Evolutionary conservation across 2,888 invertebrate genomes (phyloP).

Genomic region (Sclerodermus sp.): DNA sequence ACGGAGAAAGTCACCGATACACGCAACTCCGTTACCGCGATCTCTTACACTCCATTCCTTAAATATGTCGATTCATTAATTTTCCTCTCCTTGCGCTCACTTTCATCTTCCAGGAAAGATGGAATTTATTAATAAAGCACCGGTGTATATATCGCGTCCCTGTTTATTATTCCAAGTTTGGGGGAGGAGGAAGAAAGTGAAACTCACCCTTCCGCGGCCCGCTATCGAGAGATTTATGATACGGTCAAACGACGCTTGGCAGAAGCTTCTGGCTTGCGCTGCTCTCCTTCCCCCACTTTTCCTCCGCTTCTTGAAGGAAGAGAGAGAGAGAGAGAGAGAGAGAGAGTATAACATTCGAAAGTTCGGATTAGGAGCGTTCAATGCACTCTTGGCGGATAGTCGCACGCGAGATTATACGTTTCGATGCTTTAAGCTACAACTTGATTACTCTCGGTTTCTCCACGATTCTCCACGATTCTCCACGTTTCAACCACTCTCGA

Average conservation of each 20-base stretch:
- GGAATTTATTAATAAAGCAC: too few relatives aligned
- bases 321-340: too few relatives aligned
- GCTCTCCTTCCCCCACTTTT: background rate
- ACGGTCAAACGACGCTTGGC: constrained; percentile 31
- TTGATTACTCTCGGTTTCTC: background rate
- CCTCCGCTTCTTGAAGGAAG: background rate
- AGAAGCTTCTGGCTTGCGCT: constrained; percentile 15
- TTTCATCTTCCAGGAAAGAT: too few relatives aligned
- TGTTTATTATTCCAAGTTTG: constrained; percentile 26
- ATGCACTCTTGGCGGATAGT: background rate
- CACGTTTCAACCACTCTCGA: too few relatives aligned
- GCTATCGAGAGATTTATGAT: constrained; percentile 38
- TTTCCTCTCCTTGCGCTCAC: too few relatives aligned
- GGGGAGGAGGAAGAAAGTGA: constrained; percentile 10
- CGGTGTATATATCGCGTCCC: constrained; percentile 9
- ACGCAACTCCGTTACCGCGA: too few relatives aligned
- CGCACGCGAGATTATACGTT: background rate
- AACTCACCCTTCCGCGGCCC: background rate
- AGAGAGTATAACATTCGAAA: constrained; percentile 7
- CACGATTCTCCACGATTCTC: too few relatives aligned
- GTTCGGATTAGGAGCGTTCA: constrained; percentile 22
- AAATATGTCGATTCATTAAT: too few relatives aligned
- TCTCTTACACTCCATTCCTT: too few relatives aligned
- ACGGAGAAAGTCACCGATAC: too few relatives aligned
- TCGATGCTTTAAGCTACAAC: background rate